A percentile compares a stretch with the other conserved stretches of the same genome.
Evolutionary conservation across 2,113 vertebrate species (phyloP).

Genomic region (Trematomus loennbergii): DNA sequence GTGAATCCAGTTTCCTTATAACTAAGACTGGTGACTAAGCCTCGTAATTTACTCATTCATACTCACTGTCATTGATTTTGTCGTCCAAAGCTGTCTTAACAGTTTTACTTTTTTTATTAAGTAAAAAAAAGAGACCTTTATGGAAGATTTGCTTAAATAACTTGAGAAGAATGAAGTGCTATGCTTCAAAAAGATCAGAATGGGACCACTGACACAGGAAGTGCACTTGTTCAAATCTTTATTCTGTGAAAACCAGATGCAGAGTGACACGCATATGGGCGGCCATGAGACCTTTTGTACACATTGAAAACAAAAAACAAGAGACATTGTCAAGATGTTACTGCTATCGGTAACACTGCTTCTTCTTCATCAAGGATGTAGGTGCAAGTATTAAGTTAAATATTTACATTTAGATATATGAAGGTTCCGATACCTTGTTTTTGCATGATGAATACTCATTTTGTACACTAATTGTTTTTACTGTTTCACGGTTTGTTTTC

Average conservation of each 20-base stretch:
- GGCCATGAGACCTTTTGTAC: not conserved
- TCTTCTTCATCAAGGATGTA: constrained; percentile 27
- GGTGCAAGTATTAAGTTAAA: not conserved
- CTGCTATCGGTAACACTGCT: constrained; percentile 14
- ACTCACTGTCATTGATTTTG: not conserved
- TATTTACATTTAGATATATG: not conserved
- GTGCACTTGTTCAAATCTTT: not conserved
- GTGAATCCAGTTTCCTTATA: not conserved
- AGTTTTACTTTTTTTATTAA: not conserved
- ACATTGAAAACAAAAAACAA: not conserved
- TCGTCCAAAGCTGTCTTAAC: not conserved
- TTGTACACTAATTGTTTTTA: not conserved
- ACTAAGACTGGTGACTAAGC: not conserved
- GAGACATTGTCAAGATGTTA: constrained; percentile 14
- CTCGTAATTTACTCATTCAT: not conserved
- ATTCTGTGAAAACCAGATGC: constrained; percentile 15
- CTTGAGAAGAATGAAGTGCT: not conserved
- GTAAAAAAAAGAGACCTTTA: not conserved
- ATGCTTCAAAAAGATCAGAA: no score
- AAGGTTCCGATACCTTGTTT: accelerated
- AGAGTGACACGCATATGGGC: not conserved
- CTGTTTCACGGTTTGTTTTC: not conserved
- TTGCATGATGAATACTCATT: no score
- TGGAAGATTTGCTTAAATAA: not conserved
- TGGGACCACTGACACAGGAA: not conserved